Percentiles rank a stretch among this genome's conserved stretches.
These are phyloP conservation scores for Petrolisthes manimaculis DNA, from an alignment of 2,888 invertebrate genomes.

Conservation along the genomic window DNA sequence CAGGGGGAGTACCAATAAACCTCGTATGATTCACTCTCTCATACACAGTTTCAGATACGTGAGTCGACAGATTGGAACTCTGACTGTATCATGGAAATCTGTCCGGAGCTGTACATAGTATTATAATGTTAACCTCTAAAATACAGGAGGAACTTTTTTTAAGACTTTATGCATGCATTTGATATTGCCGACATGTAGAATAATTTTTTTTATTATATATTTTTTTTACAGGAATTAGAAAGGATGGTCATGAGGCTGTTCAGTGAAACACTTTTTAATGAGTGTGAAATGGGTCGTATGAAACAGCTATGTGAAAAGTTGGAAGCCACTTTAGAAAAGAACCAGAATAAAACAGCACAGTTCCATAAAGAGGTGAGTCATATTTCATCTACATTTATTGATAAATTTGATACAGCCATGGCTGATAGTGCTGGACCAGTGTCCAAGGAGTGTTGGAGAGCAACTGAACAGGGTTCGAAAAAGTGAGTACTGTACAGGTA, in stretches of 20 bases:
- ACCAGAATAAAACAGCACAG: conserved; percentile 61
- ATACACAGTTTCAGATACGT: too few species aligned
- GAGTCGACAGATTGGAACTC: too few species aligned
- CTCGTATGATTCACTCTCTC: too few species aligned
- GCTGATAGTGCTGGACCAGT: too few species aligned
- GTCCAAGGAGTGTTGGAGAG: too few species aligned
- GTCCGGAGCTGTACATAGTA: too few species aligned
- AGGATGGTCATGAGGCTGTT: conserved; percentile 51
- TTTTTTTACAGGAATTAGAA: conserved; percentile 48
- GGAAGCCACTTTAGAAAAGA: conserved; percentile 55
- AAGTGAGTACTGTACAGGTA: too few species aligned
- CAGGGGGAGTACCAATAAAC: too few species aligned
- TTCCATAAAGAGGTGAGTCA: conserved; percentile 64
- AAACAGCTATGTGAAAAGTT: conserved; percentile 58
- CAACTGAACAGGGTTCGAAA: too few species aligned
- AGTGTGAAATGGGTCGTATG: conserved; percentile 52
- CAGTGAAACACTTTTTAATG: conserved; percentile 53
- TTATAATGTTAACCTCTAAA: too few species aligned
- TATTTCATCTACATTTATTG: not conserved
- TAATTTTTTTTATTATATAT: not conserved
- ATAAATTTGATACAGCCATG: not conserved
- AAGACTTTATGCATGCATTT: not conserved
- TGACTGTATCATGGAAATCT: too few species aligned
- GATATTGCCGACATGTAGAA: not conserved
- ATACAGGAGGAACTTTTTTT: not conserved